These are phyloP conservation scores for Sphaerophoria taeniata DNA, from an alignment of 2,888 invertebrate species.

Conservation along the genomic window DNA sequence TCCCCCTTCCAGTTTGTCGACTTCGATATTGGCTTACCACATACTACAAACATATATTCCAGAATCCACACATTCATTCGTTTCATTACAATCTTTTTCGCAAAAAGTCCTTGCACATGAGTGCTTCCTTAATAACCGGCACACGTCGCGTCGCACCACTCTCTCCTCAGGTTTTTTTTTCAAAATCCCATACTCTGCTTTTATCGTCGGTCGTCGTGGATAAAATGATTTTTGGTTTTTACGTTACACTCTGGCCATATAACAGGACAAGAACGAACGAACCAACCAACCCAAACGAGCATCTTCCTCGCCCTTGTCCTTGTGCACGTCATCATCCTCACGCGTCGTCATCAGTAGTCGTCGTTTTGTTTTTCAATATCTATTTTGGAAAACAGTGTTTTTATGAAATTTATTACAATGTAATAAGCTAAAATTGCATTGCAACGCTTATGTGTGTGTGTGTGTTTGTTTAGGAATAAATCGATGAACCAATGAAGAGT, in stretches of 20 bases:
- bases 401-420: slow-evolving; percentile 70
- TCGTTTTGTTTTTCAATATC: slow-evolving; percentile 60
- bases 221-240: slow-evolving; percentile 58
- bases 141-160: slow-evolving; percentile 56
- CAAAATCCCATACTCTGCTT: slow-evolving; percentile 12
- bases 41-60: slow-evolving; percentile 16
- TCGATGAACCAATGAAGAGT: slow-evolving; percentile 24
- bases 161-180: slow-evolving; percentile 36
- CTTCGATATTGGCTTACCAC: not conserved
- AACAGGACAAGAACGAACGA: slow-evolving; percentile 12
- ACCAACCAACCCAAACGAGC: slow-evolving; percentile 22
- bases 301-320: not conserved
- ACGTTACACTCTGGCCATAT: not conserved
- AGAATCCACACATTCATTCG: slow-evolving; percentile 24
- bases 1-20: too few relatives aligned
- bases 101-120: slow-evolving; percentile 65
- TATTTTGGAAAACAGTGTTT: slow-evolving; percentile 51
- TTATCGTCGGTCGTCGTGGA: not conserved
- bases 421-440: slow-evolving; percentile 71
- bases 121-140: slow-evolving; percentile 71
- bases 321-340: slow-evolving; percentile 21
- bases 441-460: slow-evolving; percentile 44
- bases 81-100: slow-evolving; percentile 53
- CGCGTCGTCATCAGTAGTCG: not conserved
- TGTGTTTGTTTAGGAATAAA: slow-evolving; percentile 1